Evolutionary conservation across 2,888 invertebrate species (phyloP).

Genomic region (Craniophora ligustri): DNA sequence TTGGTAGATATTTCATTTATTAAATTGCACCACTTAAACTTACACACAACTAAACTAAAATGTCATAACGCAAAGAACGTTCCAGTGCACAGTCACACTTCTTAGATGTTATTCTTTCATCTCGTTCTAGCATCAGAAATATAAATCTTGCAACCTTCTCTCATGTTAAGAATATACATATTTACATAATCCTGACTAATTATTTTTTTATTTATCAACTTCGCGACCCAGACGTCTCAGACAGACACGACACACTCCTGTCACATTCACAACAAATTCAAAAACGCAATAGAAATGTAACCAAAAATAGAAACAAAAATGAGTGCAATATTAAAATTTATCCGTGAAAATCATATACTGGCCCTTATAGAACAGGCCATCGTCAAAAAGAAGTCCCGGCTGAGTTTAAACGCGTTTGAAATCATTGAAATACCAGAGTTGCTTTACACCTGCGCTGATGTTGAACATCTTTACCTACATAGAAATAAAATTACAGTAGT

Average conservation of each 20-base stretch:
- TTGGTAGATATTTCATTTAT: slow-evolving; percentile 22
- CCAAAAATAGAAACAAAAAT: slow-evolving; percentile 76
- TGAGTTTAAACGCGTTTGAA: slow-evolving; percentile 90
- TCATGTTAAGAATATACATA: slow-evolving; percentile 4
- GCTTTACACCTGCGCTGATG: slow-evolving; percentile 86
- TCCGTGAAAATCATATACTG: slow-evolving; percentile 91
- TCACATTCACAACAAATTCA: slow-evolving; percentile 70
- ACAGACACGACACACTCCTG: slow-evolving; percentile 32
- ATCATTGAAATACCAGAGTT: slow-evolving; percentile 89
- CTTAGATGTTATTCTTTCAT: slow-evolving; percentile 16
- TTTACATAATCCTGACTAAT: slow-evolving; percentile 24
- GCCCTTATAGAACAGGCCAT: slow-evolving; percentile 91
- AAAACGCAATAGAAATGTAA: slow-evolving; percentile 79
- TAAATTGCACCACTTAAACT: slow-evolving; percentile 9
- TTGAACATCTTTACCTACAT: slow-evolving; percentile 90
- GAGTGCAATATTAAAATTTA: slow-evolving; percentile 91
- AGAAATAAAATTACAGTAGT: slow-evolving; percentile 89
- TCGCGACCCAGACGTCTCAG: slow-evolving; percentile 26
- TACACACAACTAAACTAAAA: slow-evolving; percentile 22
- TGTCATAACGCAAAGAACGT: slow-evolving; percentile 30
- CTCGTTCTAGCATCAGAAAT: slow-evolving; percentile 11
- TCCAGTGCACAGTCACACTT: slow-evolving; percentile 11
- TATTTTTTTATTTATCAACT: slow-evolving; percentile 9
- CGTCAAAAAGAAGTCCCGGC: slow-evolving; percentile 87
- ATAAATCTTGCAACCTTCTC: slow-evolving; percentile 5